A percentile compares a stretch with the other conserved stretches of the same genome.
Evolutionary conservation across 2,888 invertebrate genomes (phyloP).

Genomic region (Hedychridium roseum): DNA sequence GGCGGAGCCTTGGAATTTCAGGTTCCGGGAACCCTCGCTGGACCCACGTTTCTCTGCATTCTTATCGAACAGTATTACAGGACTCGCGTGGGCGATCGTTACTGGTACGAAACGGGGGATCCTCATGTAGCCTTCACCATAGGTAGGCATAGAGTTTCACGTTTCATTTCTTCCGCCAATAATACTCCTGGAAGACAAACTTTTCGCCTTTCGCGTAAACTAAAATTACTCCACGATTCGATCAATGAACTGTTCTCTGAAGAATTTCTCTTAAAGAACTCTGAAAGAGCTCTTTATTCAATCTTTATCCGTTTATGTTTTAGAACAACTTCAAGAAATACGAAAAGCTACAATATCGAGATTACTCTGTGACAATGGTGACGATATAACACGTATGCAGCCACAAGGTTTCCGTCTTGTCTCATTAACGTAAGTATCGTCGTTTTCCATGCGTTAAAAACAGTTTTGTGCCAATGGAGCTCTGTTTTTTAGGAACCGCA

Average conservation of each 20-base stretch:
- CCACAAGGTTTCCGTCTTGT: constrained; percentile 68
- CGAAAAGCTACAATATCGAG: constrained; percentile 81
- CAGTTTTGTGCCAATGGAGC: too few species aligned
- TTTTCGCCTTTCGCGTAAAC: too few species aligned
- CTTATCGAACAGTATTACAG: constrained; percentile 87
- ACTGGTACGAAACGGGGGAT: constrained; percentile 80
- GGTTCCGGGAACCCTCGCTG: constrained; percentile 79
- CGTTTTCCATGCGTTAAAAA: too few species aligned
- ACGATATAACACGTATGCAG: constrained; percentile 59
- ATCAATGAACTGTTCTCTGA: too few species aligned
- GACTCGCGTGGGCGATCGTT: constrained; percentile 85
- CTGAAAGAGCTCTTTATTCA: too few species aligned
- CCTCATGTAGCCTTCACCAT: constrained; percentile 72
- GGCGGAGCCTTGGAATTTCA: constrained; percentile 83
- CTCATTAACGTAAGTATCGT: constrained; percentile 66
- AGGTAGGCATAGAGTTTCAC: constrained; percentile 61
- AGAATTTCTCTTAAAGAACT: too few species aligned
- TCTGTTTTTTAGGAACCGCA: not conserved
- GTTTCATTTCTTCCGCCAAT: too few species aligned
- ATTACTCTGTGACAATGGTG: constrained; percentile 82
- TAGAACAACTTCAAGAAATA: constrained; percentile 77
- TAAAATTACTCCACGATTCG: too few species aligned
- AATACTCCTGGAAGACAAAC: too few species aligned
- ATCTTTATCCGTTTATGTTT: too few species aligned
- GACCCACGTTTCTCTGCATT: constrained; percentile 90